These are phyloP conservation scores for Adelosebastes latens DNA, from an alignment of 2,797 vertebrate species.

Conservation along the genomic window DNA sequence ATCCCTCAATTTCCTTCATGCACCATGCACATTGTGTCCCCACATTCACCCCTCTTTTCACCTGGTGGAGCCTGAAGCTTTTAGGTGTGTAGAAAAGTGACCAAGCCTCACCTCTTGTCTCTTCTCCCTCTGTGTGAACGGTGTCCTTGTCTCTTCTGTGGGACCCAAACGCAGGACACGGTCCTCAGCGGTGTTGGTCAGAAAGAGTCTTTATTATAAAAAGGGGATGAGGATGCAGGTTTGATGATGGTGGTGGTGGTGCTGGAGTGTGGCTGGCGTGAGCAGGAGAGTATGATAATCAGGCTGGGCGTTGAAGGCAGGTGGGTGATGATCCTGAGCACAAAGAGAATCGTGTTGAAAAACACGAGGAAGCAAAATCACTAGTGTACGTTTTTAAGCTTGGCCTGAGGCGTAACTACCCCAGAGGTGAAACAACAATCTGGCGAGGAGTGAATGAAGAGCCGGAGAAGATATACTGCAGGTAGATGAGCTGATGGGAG, in stretches of 20 bases:
- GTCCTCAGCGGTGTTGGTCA: neutral
- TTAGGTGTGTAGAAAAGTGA: neutral
- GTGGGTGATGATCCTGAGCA: no score
- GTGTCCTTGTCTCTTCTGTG: neutral
- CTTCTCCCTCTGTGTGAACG: no score
- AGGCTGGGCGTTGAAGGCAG: no score
- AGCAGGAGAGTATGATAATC: no score
- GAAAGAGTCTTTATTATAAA: neutral
- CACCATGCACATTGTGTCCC: neutral
- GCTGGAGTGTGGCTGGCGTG: no score
- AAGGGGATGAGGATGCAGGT: neutral
- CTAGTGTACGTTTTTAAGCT: no score
- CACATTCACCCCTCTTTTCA: neutral
- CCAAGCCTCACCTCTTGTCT: neutral
- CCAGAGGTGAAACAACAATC: neutral
- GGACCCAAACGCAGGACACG: no score
- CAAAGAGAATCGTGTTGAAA: no score
- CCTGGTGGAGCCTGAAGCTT: neutral
- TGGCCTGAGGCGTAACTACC: no score
- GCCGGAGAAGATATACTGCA: neutral
- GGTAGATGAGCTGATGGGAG: neutral
- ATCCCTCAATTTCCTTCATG: neutral
- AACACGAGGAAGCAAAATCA: no score
- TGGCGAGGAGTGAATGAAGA: neutral
- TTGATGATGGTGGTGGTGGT: neutral